Percentiles rank a stretch among this genome's conserved stretches.
Conservation (phyloP, 2,888 invertebrate species). For the Parthenolecanium corni region DNA sequence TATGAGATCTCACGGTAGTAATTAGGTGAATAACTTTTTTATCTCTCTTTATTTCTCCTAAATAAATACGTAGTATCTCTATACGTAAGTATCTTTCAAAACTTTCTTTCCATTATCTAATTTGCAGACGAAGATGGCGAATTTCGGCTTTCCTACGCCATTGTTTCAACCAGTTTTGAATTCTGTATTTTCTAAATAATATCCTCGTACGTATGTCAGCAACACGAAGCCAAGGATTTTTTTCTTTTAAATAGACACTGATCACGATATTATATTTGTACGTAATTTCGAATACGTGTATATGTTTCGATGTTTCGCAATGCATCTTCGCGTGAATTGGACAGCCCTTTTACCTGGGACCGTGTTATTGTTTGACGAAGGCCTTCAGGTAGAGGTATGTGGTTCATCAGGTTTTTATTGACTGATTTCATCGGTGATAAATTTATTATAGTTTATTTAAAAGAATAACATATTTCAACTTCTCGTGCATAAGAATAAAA, state of each 20-base stretch:
- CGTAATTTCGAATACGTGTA: background rate
- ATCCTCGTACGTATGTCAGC: background rate
- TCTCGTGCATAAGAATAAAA: too few species aligned
- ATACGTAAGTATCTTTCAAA: background rate
- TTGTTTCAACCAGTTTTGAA: background rate
- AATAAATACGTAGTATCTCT: background rate
- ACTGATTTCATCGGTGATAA: too few species aligned
- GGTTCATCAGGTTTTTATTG: too few species aligned
- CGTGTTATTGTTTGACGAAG: too few species aligned
- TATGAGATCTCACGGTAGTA: slow-evolving; percentile 4
- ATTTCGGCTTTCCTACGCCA: background rate
- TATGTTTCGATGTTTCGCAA: background rate
- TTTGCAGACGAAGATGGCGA: background rate
- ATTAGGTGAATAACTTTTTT: slow-evolving; percentile 4
- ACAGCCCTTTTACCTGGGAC: too few species aligned
- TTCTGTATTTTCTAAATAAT: background rate
- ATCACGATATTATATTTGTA: background rate
- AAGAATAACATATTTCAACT: too few species aligned
- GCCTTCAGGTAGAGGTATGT: too few species aligned
- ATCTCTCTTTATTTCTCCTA: background rate
- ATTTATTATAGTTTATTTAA: too few species aligned
- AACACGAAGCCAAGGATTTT: too few species aligned
- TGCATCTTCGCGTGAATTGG: too few species aligned
- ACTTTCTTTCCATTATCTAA: slow-evolving; percentile 26
- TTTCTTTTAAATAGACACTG: too few species aligned